Evolutionary conservation across 2,797 vertebrate genomes (phyloP).

Genomic region (Cossypha heuglini): DNA sequence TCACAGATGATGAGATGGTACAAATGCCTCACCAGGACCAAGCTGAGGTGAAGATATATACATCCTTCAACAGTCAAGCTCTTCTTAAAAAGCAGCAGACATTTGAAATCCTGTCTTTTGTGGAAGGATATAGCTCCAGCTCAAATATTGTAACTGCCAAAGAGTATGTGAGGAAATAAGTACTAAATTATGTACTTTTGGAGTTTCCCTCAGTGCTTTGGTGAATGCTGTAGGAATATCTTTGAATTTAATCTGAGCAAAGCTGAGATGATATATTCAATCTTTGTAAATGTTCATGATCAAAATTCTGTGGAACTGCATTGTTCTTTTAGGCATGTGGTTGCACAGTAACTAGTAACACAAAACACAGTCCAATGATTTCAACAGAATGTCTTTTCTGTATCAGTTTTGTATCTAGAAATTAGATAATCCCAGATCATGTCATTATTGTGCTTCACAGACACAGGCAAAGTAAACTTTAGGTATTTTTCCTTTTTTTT

Average conservation of each 20-base stretch:
- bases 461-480: background rate
- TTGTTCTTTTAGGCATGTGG: background rate
- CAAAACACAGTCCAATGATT: background rate
- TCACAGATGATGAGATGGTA: background rate
- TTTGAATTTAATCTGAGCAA: background rate
- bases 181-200: background rate
- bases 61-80: background rate
- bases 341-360: background rate
- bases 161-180: background rate
- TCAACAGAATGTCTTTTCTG: background rate
- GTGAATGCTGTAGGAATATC: background rate
- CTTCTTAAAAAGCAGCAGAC: background rate
- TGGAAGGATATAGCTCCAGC: background rate
- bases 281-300: background rate
- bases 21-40: background rate
- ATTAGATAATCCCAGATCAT: background rate
- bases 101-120: background rate
- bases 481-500: background rate
- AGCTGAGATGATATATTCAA: background rate
- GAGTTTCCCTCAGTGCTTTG: background rate
- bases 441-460: background rate
- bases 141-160: background rate
- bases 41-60: background rate
- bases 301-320: background rate
- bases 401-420: background rate